phyloP scores from a whole-genome alignment of 1,140 invertebrate species.

The Macrobrachium rosenbergii region DNA sequence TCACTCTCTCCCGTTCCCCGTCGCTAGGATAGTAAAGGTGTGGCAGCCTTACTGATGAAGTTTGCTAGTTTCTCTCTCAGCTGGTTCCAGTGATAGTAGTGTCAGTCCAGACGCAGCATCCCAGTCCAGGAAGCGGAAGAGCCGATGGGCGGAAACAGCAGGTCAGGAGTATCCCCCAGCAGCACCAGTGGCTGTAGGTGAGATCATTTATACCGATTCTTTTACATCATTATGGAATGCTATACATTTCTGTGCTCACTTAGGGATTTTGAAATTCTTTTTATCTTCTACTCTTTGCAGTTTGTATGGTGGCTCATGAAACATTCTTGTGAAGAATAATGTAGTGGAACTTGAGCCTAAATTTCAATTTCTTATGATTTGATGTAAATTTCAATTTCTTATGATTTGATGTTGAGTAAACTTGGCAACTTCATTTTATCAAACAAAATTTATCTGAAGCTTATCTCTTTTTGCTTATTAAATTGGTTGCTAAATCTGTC shows the following conservation, averaged over 20 bases:
- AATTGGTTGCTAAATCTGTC: no score
- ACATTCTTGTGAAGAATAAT: no score
- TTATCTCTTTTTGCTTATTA: no score
- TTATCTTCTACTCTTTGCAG: no score
- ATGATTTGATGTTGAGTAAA: no score
- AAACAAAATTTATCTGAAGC: no score
- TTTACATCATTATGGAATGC: background rate
- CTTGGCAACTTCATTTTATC: no score
- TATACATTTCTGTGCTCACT: no score
- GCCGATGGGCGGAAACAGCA: slow-evolving; percentile 48
- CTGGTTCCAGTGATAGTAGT: slow-evolving; percentile 51
- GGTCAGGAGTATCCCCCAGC: background rate
- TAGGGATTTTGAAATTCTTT: no score
- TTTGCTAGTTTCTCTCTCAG: slow-evolving; percentile 64
- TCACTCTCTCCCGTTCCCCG: slow-evolving; percentile 56
- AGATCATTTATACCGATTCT: background rate
- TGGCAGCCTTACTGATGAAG: slow-evolving; percentile 61
- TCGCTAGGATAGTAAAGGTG: slow-evolving; percentile 51
- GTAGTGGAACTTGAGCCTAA: no score
- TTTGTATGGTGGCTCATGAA: background rate
- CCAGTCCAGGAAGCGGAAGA: slow-evolving; percentile 42
- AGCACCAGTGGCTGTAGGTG: slow-evolving; percentile 7
- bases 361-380: no score
- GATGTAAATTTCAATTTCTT: no score
- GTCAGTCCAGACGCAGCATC: background rate